phyloP scores from a whole-genome alignment of 2,113 vertebrate species.

The Podarcis muralis region DNA sequence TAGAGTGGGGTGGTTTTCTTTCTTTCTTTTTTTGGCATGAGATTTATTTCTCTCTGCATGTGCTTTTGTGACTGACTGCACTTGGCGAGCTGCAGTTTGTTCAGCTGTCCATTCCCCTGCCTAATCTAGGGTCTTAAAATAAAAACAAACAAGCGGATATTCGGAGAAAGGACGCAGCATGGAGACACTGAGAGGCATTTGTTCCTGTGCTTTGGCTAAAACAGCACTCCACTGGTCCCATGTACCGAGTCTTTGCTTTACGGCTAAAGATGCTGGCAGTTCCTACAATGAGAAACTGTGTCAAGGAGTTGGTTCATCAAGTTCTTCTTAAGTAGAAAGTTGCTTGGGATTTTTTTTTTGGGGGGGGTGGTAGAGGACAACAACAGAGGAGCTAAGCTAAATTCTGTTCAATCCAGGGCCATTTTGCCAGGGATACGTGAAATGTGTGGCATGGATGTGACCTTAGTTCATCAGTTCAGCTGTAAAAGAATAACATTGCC shows the following conservation, averaged over 20 bases:
- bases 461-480: background rate
- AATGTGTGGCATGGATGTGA: background rate
- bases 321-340: background rate
- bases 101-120: constrained; percentile 71
- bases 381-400: background rate
- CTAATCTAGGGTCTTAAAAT: constrained; percentile 68
- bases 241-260: background rate
- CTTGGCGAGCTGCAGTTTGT: constrained; percentile 63
- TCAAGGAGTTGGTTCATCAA: background rate
- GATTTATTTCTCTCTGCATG: constrained; percentile 36
- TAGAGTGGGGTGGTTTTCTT: background rate
- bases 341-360: too few species aligned
- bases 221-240: background rate
- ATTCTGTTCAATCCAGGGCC: background rate
- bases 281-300: constrained; percentile 18
- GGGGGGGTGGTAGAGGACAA: too few species aligned
- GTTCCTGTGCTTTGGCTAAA: constrained; percentile 35
- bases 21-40: constrained; percentile 18
- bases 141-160: constrained; percentile 67
- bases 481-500: too few species aligned
- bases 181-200: constrained; percentile 22
- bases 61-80: constrained; percentile 45
- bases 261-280: background rate
- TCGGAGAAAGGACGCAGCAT: constrained; percentile 34
- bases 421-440: background rate